Base-by-base conservation (phyloP, 2,797 vertebrate species). In the Prionace glauca region DNA sequence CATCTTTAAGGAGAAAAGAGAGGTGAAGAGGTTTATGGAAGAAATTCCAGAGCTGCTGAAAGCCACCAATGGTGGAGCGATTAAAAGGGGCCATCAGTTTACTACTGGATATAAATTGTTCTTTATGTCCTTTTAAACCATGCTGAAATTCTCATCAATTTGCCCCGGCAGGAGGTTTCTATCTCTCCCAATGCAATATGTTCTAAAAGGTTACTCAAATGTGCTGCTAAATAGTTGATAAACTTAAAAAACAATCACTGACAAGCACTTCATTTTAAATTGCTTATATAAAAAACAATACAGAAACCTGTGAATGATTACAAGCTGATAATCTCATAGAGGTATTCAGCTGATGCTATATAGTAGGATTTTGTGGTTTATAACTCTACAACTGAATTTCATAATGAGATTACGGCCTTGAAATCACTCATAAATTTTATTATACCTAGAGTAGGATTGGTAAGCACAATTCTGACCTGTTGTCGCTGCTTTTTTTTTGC, bases 291-390 rank as follows among this genome's bases (percentile, higher is more conserved):
- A 92, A 92, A 20, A 92, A 92, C 69, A 92, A 69, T 67, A 20
- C 90, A 92, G 65, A 69, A 92, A 92, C 20, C 36, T 92, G 65
- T 26, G 20, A 67, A 69, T 92, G 65, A 92, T 92, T 92, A 92
- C n/a, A 69, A 69, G n/a, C n/a, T 41, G 65, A 92, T 92, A 69
- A 92, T 67, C 90, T 67, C 90, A 67, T 41, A 41, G 10, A 67
- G n/a, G n/a, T 92, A 14, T 36, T 67, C 90, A 69, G 32, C 14
- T 92, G 88, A 92, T 69, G 16, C 67, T 92, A 41, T 69, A 67
- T 65, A 41, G 36, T 24, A 92, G 32, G 86, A 50, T 86, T 88
- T 60, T 88, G 86, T 60, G 86, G 87, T 90, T 60, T 62, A 90
- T 90, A 90, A 62, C 67, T 18, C 62, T 92, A 41, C 90, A 41